Conservation (phyloP, 2,888 invertebrate species). For the Labia minor region DNA sequence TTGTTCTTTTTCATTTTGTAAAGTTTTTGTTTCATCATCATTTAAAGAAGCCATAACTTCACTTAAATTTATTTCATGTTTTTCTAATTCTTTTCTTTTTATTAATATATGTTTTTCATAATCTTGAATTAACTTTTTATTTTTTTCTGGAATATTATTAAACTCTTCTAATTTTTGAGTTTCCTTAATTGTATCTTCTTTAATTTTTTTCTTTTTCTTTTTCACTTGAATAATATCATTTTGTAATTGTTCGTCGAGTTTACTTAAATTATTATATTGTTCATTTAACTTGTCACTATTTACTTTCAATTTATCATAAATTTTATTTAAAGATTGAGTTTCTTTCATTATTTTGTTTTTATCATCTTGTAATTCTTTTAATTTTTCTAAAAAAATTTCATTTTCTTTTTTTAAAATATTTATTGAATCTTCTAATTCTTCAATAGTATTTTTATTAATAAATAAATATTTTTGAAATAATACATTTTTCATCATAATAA, state of each 20-base stretch:
- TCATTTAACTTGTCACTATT: constrained; percentile 20
- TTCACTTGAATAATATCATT: not conserved
- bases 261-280: not conserved
- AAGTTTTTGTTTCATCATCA: constrained; percentile 29
- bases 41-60: constrained; percentile 52
- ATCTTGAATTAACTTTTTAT: constrained; percentile 55
- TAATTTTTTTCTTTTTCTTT: not conserved
- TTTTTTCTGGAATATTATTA: constrained; percentile 58
- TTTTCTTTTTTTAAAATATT: not conserved
- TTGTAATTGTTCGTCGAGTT: not conserved
- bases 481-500: constrained; percentile 56
- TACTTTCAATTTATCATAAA: not conserved
- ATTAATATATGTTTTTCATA: constrained; percentile 47
- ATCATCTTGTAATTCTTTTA: constrained; percentile 49
- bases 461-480: constrained; percentile 59
- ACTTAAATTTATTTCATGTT: constrained; percentile 45
- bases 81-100: constrained; percentile 40
- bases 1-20: not conserved
- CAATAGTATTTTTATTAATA: constrained; percentile 47
- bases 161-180: constrained; percentile 36
- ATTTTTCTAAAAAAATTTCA: constrained; percentile 29
- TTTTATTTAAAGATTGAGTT: constrained; percentile 15
- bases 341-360: constrained; percentile 36
- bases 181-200: not conserved
- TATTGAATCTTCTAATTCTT: constrained; percentile 35